Evolutionary conservation across 2,888 invertebrate genomes (phyloP).

Genomic region (Augochlorella aurata): DNA sequence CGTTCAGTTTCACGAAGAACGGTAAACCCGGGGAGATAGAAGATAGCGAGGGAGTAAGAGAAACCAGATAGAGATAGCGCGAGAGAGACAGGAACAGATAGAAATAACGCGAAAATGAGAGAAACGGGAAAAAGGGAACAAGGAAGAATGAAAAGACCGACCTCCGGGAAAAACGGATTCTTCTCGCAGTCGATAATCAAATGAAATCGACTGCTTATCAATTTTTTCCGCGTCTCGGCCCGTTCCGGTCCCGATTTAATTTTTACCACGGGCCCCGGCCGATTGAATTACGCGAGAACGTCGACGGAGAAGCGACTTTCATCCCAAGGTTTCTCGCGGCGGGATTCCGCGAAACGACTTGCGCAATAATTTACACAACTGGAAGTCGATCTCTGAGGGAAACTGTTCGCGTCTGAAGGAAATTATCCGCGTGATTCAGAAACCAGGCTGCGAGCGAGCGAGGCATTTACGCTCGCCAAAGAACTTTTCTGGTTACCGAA

Average conservation of each 20-base stretch:
- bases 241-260: constrained; percentile 32
- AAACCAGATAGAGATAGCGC: background rate
- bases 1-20: background rate
- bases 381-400: constrained; percentile 13
- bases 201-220: constrained; percentile 33
- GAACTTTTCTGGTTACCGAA: background rate
- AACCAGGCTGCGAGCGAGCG: background rate
- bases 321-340: background rate
- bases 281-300: constrained; percentile 27
- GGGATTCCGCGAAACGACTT: constrained; percentile 1
- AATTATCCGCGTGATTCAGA: background rate
- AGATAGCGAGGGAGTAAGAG: background rate
- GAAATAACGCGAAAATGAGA: too few relatives aligned
- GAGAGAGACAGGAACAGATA: background rate
- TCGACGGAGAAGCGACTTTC: constrained; percentile 19
- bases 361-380: constrained; percentile 1
- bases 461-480: background rate
- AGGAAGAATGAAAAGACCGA: background rate
- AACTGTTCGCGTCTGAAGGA: background rate
- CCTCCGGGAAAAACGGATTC: constrained; percentile 9
- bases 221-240: constrained; percentile 16
- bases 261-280: constrained; percentile 12
- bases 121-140: background rate
- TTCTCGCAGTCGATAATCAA: constrained; percentile 23
- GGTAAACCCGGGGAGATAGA: background rate